A percentile compares a stretch with the other conserved stretches of the same genome.
Conservation (phyloP, 2,797 vertebrate species). For the Sebastes oblongus region DNA sequence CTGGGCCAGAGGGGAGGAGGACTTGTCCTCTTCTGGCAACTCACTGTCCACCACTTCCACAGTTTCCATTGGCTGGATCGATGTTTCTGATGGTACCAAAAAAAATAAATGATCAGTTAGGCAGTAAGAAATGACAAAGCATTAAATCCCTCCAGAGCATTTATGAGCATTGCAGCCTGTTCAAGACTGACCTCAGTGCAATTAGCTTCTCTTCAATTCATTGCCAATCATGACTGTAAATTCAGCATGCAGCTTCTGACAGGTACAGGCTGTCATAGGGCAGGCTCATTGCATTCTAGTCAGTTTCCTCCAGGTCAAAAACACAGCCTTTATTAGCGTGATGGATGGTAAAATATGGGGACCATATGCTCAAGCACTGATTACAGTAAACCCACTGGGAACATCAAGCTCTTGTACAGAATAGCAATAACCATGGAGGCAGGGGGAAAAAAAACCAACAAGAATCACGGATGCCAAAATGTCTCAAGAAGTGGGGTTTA, state of each 20-base stretch:
- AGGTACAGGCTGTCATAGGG: slow-evolving; percentile 31
- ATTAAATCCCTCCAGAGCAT: neutral
- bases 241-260: slow-evolving; percentile 27
- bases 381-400: slow-evolving; percentile 56
- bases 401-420: slow-evolving; percentile 37
- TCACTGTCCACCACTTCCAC: slow-evolving; percentile 69
- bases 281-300: slow-evolving; percentile 35
- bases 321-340: slow-evolving; percentile 41
- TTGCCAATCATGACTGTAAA: slow-evolving; percentile 23
- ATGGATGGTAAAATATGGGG: slow-evolving; percentile 52
- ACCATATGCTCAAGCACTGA: slow-evolving; percentile 60
- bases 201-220: slow-evolving; percentile 2
- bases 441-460: slow-evolving; percentile 6
- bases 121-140: neutral
- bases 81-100: slow-evolving; percentile 81
- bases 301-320: slow-evolving; percentile 51
- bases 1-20: slow-evolving; percentile 82
- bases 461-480: slow-evolving; percentile 7
- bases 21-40: slow-evolving; percentile 79
- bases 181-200: neutral
- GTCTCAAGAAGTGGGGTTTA: slow-evolving; percentile 17
- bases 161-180: neutral
- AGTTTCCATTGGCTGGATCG: slow-evolving; percentile 82
- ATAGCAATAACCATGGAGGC: slow-evolving; percentile 29
- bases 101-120: slow-evolving; percentile 18